Base-by-base conservation (phyloP, 2,888 invertebrate species). In the Synanthedon tipuliformis region DNA sequence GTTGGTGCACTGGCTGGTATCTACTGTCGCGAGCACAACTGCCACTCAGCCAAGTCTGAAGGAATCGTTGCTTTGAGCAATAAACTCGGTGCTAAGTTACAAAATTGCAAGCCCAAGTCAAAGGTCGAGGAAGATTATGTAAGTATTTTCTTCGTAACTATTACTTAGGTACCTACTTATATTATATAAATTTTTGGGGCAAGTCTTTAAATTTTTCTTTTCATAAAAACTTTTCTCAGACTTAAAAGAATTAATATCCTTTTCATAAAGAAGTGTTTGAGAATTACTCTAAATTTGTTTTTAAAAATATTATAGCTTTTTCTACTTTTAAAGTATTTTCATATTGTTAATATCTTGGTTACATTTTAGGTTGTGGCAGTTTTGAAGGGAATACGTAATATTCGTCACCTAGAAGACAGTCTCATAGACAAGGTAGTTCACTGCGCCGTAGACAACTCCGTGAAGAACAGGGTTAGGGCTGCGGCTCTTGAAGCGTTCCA, bases 371-470 rank as follows among this genome's bases (percentile, higher is more conserved):
- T 92, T 12, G 83, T 97, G 34, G 90, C 92, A 40, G 90, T 93
- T 0, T 78, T 97, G 45, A 96, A 97, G 73, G 95, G 94, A 5
- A 88, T 97, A 54, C 92, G 92, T 12, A 97, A 96, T 76, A 89
- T 93, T 54, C 90, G 91, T 23, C 90, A 90, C 61, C 70, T 95
- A 53, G 91, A 90, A 54, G 90, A 91, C 53, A 81, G 81, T 1
- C 88, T 92, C 1, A 73, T 90, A 0, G 87, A 89, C 16, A 91
- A 91, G 61, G 64, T 95, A 45, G 83, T 81, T 0, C 83, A 89
- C 51, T 91, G 93, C 58, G 91, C 90, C 1, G 80, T 83, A 4
- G 90, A 92, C 63, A 90, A 90, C 57, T 88, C 83, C 27, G 80
- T 84, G 8, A 89, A 91, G 16, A 88, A 90, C 50, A 89, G 95